Evolutionary conservation across 2,797 vertebrate species (phyloP), one percentile per base, ranked within the genome.

Genomic region (Lophotriccus pileatus): DNA sequence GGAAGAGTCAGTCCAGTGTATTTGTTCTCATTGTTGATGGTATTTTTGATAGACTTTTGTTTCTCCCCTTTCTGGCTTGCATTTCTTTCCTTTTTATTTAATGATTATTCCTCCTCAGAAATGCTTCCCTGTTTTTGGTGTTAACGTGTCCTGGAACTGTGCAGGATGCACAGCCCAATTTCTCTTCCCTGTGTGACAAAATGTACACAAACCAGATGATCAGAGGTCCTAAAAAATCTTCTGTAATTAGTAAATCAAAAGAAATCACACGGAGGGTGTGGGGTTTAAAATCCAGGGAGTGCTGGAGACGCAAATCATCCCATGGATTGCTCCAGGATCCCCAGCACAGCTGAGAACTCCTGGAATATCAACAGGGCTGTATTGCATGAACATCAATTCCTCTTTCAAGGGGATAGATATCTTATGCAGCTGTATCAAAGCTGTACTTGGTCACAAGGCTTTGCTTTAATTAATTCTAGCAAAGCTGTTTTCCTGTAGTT

Each of bases 21-120:
- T 91, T 93, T 93, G 52, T 87, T 88, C 80, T 81, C 79, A 86
- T 93, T 90, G 84, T 90, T 95, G 74, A 88, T 70, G 28, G 25
- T 49, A 64, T 82, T 93, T 96, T 88, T 59, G 66, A 60, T 74
- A 82, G 63, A 60, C 36, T 82, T 91, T 67, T 87, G 73, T 78
- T 86, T 69, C 74, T 81, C 47, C 18, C 1, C 47, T 84, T 73
- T 79, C 84, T 67, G 78, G 36, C 50, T 73, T 80, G 34, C 28
- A 8, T 59, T 91, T 75, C 23, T 63, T 53, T 50, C 68, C 27
- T 62, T 70, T 84, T 78, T 47, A 24, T 80, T 62, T 69, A 90
- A 64, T 11, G 5, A 12, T 28, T 44, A 20, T 64, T 36, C 8
- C 74, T 84, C 6, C 56, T 83, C 22, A 55, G 72, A 87, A 94